These are phyloP conservation scores for Pseudococcus viburni DNA, from an alignment of 2,888 invertebrate genomes.

Conservation along the genomic window DNA sequence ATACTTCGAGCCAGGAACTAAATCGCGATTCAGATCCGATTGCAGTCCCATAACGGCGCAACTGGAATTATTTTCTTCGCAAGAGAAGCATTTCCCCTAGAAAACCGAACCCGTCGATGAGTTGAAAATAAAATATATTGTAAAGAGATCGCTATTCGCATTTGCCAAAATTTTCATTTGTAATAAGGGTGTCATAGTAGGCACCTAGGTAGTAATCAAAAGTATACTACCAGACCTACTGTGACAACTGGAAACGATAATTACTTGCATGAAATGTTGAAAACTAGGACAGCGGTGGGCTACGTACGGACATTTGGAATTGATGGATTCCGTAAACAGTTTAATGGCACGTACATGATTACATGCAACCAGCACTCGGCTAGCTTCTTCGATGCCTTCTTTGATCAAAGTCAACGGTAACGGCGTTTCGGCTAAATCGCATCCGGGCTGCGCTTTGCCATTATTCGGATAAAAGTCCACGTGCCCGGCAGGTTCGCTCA, in stretches of 20 bases:
- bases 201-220: too few relatives aligned
- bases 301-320: constrained; percentile 84
- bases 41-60: constrained; percentile 84
- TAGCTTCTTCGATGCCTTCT: constrained; percentile 87
- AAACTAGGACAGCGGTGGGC: constrained; percentile 86
- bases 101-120: neutral
- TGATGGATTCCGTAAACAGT: constrained; percentile 86
- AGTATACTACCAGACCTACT: too few relatives aligned
- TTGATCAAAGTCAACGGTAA: constrained; percentile 83
- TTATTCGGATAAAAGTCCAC: constrained; percentile 93
- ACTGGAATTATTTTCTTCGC: constrained; percentile 75
- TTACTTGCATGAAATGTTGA: constrained; percentile 78
- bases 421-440: constrained; percentile 83
- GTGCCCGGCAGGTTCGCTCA: constrained; percentile 90
- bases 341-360: constrained; percentile 89
- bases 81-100: constrained; percentile 86
- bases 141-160: neutral
- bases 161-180: neutral
- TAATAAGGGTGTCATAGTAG: too few relatives aligned
- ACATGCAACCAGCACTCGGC: constrained; percentile 85
- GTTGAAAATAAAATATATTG: too few relatives aligned
- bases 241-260: neutral
- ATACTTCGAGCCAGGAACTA: constrained; percentile 81
- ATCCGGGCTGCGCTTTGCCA: constrained; percentile 91
- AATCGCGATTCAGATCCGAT: constrained; percentile 70